Conservation (phyloP, 2,797 vertebrate species). For the Anabas testudineus region DNA sequence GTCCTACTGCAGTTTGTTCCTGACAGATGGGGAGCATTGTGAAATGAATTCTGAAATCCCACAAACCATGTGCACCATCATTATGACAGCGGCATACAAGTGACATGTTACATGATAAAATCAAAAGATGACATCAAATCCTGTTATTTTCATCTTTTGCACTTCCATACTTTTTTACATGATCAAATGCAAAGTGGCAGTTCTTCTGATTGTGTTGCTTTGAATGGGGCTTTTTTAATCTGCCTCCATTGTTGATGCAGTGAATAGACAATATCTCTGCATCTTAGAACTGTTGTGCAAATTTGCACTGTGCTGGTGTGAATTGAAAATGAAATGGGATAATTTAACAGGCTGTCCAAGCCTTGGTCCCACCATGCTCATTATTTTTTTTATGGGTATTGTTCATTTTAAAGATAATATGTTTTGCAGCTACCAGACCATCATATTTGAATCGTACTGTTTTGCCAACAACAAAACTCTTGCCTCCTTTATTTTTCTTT, state of each 20-base stretch:
- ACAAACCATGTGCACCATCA: background rate
- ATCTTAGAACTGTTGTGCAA: background rate
- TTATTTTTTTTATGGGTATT: no score
- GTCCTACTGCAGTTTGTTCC: slow-evolving; percentile 9
- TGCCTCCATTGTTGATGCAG: no score
- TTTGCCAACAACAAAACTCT: no score
- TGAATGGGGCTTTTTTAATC: background rate
- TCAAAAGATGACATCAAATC: background rate
- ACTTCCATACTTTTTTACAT: no score
- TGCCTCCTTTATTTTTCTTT: no score
- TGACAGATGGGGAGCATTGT: slow-evolving; percentile 32
- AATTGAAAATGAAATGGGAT: background rate
- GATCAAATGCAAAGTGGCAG: background rate
- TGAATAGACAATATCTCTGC: background rate
- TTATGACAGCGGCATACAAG: background rate
- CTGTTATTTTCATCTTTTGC: background rate
- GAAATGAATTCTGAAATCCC: background rate
- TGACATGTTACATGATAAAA: background rate
- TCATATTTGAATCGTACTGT: no score
- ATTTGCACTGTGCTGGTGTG: background rate
- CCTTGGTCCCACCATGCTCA: no score
- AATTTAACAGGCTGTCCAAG: background rate
- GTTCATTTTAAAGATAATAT: background rate
- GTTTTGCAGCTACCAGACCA: background rate
- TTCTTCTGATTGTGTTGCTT: background rate